Conservation (phyloP, 1,140 invertebrate species). For the Lineus longissimus region DNA sequence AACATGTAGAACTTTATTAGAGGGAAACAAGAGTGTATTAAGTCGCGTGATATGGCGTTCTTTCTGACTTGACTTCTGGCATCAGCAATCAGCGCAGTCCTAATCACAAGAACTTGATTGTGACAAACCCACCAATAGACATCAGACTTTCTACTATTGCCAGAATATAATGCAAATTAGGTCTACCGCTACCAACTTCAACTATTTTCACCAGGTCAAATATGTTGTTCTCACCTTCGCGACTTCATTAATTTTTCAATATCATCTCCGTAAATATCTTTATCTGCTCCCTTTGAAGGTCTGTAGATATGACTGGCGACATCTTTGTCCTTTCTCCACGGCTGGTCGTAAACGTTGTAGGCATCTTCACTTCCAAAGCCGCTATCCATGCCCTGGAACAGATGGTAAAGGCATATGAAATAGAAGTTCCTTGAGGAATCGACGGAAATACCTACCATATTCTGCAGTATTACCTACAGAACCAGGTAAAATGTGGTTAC, state of each 20-base stretch:
- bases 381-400: slow-evolving; percentile 77
- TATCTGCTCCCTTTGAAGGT: slow-evolving; percentile 82
- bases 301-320: slow-evolving; percentile 88
- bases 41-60: not conserved
- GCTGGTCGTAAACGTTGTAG: slow-evolving; percentile 96
- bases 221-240: slow-evolving; percentile 64
- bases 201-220: too few species aligned
- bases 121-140: not conserved
- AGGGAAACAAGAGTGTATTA: not conserved
- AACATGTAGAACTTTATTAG: slow-evolving; percentile 6
- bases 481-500: too few species aligned
- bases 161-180: too few species aligned
- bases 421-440: too few species aligned
- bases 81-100: too few species aligned
- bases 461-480: too few species aligned
- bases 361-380: slow-evolving; percentile 97
- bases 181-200: too few species aligned
- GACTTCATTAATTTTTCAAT: slow-evolving; percentile 81
- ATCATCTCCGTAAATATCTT: slow-evolving; percentile 87
- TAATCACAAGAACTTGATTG: slow-evolving; percentile 8
- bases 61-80: too few species aligned
- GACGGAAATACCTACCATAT: not conserved
- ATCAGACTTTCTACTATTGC: too few species aligned
- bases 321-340: slow-evolving; percentile 65
- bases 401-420: not conserved